A percentile compares a stretch with the other conserved stretches of the same genome.
Conservation (phyloP, 2,797 vertebrate species). For the Phylloscopus collybita region DNA sequence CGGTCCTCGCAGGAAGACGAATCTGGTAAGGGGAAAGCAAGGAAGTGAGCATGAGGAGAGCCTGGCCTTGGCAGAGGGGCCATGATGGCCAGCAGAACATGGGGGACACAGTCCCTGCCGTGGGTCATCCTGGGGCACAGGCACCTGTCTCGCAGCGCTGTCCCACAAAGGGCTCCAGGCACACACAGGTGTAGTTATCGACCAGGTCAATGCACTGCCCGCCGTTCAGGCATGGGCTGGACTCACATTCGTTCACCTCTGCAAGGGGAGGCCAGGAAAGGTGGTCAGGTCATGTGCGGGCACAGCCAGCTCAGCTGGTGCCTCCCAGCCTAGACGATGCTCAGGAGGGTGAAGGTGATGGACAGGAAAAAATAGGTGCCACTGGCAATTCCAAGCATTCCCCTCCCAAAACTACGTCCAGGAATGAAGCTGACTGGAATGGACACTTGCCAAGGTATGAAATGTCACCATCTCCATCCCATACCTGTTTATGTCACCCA, state of each 20-base stretch:
- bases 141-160: constrained; percentile 90
- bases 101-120: fast-evolving
- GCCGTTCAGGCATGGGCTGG: constrained; percentile 88
- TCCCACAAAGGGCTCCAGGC: constrained; percentile 83
- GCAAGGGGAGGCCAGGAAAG: not conserved
- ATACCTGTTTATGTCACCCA: not conserved
- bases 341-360: fast-evolving
- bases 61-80: not conserved
- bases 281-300: fast-evolving
- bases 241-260: constrained; percentile 89
- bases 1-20: constrained; percentile 71
- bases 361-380: not conserved
- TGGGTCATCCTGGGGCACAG: fast-evolving
- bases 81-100: not conserved
- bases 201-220: constrained; percentile 84
- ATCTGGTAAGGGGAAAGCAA: constrained; percentile 16
- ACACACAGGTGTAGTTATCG: constrained; percentile 87
- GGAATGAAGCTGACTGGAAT: not conserved
- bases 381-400: fast-evolving
- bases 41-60: not conserved
- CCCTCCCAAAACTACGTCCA: not conserved
- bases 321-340: not conserved
- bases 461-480: not conserved
- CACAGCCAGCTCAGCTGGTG: not conserved
- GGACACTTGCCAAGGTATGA: not conserved